Evolutionary conservation across 2,797 vertebrate genomes (phyloP), one percentile per base, ranked within the genome.

Genomic region (Channa striata): DNA sequence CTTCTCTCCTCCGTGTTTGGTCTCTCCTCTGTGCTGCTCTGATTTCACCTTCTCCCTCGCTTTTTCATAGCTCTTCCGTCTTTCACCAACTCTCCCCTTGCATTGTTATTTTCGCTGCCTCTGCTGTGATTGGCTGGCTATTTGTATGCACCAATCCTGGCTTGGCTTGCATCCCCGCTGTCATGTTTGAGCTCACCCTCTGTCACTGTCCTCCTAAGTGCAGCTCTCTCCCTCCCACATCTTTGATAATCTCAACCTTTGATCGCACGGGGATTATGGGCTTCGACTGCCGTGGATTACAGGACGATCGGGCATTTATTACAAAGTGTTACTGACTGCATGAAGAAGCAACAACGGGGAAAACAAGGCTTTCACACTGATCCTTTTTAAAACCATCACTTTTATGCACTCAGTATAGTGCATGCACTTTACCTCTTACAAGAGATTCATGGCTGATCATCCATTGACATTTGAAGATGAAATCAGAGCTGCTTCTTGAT

Each of bases 111-210:
- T 82, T 80, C 58, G 79, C 80, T 86, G 72, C 80, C 87, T 66
- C 44, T 10, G 19, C 80, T 79, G 47, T 76, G 91, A 95, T 95
- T 95, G 94, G 93, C 68, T 47, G 59, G 90, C 90, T 95, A 94
- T 95, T 94, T 95, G 72, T 93, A 90, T 80, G 68, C 82, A 90
- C 93, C 92, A 93, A 93, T 94, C 91, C 71, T 60, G 34, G 81
- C 19, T 58, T 44, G 12, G 52, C 49, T 63, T 64, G 63, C 63
- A 66, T 64, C 64, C 37, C 17, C 61, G 33, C 68, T 78, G 83
- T 84, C 80, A 74, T 70, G 71, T 73, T 54, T 77, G 83, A 80
- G 81, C 82, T 81, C 83, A 69, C 30, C 62, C 82, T 84, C 79
- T 40, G 78, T 84, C 77, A 20, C 59, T n/a, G 40, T 83, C 69